phyloP scores from a whole-genome alignment of 2,888 invertebrate genomes.

The Aphidoletes aphidimyza region DNA sequence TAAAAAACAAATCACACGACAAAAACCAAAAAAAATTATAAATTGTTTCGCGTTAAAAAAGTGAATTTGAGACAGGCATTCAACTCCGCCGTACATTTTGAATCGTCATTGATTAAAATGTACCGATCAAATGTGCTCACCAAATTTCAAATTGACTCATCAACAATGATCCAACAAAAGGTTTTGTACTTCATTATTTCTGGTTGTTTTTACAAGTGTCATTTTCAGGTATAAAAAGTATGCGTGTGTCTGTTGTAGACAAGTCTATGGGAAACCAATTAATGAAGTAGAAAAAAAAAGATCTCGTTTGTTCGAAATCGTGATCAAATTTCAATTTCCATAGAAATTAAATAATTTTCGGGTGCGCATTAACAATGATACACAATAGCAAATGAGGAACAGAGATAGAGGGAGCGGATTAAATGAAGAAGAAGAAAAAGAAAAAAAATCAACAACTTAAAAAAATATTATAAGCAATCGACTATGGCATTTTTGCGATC shows the following conservation, averaged over 20 bases:
- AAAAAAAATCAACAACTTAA: too few species aligned
- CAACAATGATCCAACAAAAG: constrained; percentile 31
- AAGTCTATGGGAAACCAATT: neutral
- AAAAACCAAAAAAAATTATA: too few species aligned
- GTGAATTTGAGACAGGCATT: too few species aligned
- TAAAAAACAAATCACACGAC: too few species aligned
- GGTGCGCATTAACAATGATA: too few species aligned
- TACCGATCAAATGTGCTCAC: neutral
- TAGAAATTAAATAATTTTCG: too few species aligned
- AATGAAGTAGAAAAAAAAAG: neutral
- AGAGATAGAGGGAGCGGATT: too few species aligned
- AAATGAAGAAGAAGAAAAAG: too few species aligned
- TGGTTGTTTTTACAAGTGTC: neutral
- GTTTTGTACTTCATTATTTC: neutral
- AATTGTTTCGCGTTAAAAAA: too few species aligned
- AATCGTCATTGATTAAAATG: neutral
- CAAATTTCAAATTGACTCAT: neutral
- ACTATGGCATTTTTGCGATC: constrained; percentile 40
- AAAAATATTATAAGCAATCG: too few species aligned
- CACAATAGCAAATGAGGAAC: too few species aligned
- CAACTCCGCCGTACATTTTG: too few species aligned
- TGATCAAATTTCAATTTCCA: constrained; percentile 32
- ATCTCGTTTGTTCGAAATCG: neutral
- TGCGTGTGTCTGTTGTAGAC: neutral
- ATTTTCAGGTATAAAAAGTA: constrained; percentile 5